These are phyloP conservation scores for Hemibates koningsi DNA, from an alignment of 2,113 vertebrate genomes.

Conservation along the genomic window DNA sequence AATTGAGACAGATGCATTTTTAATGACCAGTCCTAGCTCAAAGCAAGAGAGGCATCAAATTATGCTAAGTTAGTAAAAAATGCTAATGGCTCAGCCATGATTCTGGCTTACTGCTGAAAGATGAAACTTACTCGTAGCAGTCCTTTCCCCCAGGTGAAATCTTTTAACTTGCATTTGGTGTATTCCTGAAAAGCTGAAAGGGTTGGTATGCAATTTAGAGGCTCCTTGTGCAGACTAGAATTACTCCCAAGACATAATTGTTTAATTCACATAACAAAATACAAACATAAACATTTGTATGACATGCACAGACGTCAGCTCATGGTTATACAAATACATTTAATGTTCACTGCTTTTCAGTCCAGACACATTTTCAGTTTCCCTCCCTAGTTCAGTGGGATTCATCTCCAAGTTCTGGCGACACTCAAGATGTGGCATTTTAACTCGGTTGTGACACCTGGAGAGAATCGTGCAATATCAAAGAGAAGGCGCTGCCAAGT, in stretches of 20 bases:
- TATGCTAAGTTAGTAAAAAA: conserved; percentile 62
- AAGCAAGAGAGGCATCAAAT: conserved; percentile 55
- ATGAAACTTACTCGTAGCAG: conserved; percentile 21
- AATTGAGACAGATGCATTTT: conserved; percentile 70
- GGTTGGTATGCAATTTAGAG: background rate
- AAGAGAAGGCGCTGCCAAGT: background rate
- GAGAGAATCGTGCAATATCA: background rate
- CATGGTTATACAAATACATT: background rate
- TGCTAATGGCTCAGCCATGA: conserved; percentile 30
- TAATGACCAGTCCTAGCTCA: conserved; percentile 52
- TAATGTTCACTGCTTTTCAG: background rate
- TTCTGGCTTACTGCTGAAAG: conserved; percentile 4
- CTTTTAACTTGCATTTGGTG: conserved; percentile 3
- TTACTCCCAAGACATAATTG: background rate
- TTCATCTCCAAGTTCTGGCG: background rate
- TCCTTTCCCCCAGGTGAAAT: conserved; percentile 10
- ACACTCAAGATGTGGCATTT: background rate
- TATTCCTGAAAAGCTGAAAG: background rate
- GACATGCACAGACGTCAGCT: background rate
- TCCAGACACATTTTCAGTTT: background rate
- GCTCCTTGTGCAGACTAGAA: background rate
- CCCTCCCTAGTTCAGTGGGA: background rate
- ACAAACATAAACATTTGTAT: background rate
- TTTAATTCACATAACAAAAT: background rate
- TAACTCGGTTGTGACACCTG: conserved; percentile 7